These are phyloP conservation scores for Mactromeris polynyma DNA, from an alignment of 2,888 invertebrate genomes.

Conservation along the genomic window DNA sequence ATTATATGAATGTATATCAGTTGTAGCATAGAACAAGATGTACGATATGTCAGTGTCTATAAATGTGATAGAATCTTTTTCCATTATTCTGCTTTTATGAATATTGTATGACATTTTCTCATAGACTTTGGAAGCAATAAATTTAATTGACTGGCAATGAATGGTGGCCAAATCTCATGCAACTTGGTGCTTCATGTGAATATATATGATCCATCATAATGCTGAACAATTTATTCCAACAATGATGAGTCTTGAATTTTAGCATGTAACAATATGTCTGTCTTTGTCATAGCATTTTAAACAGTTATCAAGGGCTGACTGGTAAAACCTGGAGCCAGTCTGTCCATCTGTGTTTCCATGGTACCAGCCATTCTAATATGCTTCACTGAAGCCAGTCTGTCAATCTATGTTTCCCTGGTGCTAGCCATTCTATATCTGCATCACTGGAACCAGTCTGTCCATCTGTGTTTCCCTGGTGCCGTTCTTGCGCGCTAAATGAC, in stretches of 20 bases:
- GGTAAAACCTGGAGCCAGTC: no score
- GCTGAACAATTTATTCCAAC: background rate
- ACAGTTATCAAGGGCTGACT: no score
- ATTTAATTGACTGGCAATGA: slow-evolving; percentile 23
- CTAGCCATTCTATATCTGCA: no score
- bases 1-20: no score
- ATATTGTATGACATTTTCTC: slow-evolving; percentile 22
- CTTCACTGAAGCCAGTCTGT: no score
- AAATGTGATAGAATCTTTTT: slow-evolving; percentile 2
- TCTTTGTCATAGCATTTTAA: background rate
- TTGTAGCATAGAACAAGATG: background rate
- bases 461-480: no score
- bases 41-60: background rate
- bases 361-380: no score
- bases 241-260: background rate
- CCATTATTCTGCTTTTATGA: slow-evolving; percentile 19
- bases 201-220: background rate
- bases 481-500: no score
- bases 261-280: background rate
- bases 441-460: no score
- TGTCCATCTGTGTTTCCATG: no score
- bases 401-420: no score
- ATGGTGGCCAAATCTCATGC: slow-evolving; percentile 11
- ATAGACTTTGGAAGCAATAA: slow-evolving; percentile 23
- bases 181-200: background rate